Base-by-base conservation (phyloP, 2,113 vertebrate species). In the Lipotes vexillifer region DNA sequence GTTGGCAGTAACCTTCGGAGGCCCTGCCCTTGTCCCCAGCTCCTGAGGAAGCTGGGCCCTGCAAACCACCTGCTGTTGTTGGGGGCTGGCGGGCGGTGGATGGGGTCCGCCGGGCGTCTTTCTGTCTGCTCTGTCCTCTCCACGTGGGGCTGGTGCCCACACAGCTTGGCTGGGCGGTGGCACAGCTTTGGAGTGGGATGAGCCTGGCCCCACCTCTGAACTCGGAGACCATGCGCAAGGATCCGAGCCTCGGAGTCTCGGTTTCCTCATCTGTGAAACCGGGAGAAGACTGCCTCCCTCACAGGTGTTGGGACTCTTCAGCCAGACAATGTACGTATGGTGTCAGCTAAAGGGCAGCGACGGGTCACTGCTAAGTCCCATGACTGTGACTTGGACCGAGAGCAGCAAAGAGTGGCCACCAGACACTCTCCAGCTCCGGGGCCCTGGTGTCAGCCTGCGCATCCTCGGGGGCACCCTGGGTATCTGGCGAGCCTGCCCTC, bases 91-190 rank as follows among this genome's bases (percentile, higher is more conserved):
- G 2, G n/a, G n/a, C n/a, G 29, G 38, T 8, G 27, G 31, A 8
- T 44, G 2, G 6, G 2, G 66, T 10, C 31, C 59, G 4, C 7
- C 4, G 38, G 63, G 33, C 0, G 1, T 57, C n/a, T 5, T 61
- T 14, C 36, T 36, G 44, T n/a, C 75, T 92, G 63, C 33, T 81
- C 27, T 13, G 88, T 72, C 63, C 38, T 41, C 77, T 65, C 44
- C 0, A 4, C 20, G 36, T 4, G 29, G 55, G 57, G 72, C 10
- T n/a, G 61, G 23, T 17, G 36, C 25, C n/a, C 57, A n/a, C 38
- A 17, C 11, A 49, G 33, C 17, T n/a, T 31, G 78, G 18, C 10
- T 5, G 6, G 55, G 55, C 65, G 41, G 33, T 0, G 31, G 65
- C 33, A 17, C 4, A 5, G 66, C 59, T 77, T 4, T 74, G 36